Base-by-base conservation (phyloP, 2,113 vertebrate genomes). In the Marmota flaviventris region DNA sequence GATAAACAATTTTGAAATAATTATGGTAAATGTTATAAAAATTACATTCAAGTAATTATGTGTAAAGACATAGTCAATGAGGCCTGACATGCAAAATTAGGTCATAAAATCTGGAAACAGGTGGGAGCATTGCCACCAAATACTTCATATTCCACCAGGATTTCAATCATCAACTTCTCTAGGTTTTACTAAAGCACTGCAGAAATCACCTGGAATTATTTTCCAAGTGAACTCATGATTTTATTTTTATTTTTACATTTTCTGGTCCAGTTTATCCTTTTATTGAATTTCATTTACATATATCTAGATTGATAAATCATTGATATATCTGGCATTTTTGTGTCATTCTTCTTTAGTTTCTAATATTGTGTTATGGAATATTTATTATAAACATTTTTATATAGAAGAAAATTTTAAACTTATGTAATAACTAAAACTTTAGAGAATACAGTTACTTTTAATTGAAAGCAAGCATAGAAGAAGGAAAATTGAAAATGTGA, bases 371-470 rank as follows among this genome's bases (percentile, higher is more conserved):
- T 85, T 24, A 65, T 91, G 24, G 86, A 96, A 67, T 76, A 83
- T 67, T 82, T 84, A 97, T 85, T 81, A 48, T 9, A 76, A 97
- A 82, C 18, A 24, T 75, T 87, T 95, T 95, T 92, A 78, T 84
- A 87, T 22, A 65, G 56, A 81, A 83, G n/a, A 65, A 87, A 92
- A 72, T 82, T 65, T 83, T 56, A 79, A 65, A 95, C 65, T 7
- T 7, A 73, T 39, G n/a, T 92, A 63, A 91, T 39, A 69, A 45
- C 63, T 78, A 84, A 91, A 32, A 84, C 63, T 73, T 85, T 20
- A 95, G n/a, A 63, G 32, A 94, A 78, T 39, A 67, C 4, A 34
- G 27, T 34, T 81, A 37, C 76, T 86, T 91, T 92, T 73, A 95
- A 94, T 93, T 89, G 61, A 93, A 94, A 86, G 6, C 13, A 69